Base-by-base conservation (phyloP, 2,888 invertebrate genomes). In the Apocheima hispidaria region DNA sequence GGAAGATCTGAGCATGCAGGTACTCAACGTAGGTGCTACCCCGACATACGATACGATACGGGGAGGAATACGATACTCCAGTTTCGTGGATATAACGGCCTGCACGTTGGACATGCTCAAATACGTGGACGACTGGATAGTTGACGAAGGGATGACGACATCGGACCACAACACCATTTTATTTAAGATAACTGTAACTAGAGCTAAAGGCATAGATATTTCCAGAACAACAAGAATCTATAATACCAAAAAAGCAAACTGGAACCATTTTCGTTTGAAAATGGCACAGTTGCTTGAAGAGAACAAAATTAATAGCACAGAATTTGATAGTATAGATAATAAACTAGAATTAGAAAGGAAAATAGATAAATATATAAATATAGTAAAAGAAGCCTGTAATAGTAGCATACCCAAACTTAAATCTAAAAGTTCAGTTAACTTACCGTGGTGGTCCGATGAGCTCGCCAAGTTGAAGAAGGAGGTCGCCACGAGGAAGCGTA, bases 371-470 rank as follows among this genome's bases (percentile, higher is more conserved):
- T n/a, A n/a, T n/a, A n/a, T n/a, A n/a, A n/a, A n/a, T n/a, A 16
- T 16, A 6, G 43, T 62, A 30, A 50, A 10, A 43, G 6, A 65
- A 41, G 4, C 61, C 16, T 40, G 57, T 9, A 46, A 30, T 2
- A 0, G 14, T 3, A 36, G n/a, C 0, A 64, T 66, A 30, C 62
- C 63, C n/a, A 0, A 46, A 12, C 23, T 36, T 12, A 6, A 55
- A 55, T 41, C 14, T 12, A n/a, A 43, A 46, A 16, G n/a, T 6
- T 40, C 4, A 38, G 14, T 46, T 50, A 58, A 43, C 54, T 18
- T 56, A 7, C 69, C 70, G 20, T 72, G 69, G 70, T 73, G 71
- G 73, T 41, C 61, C 49, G 48, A 57, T 0, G 60, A 69, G 14
- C 68, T 71, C 9, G 58, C 26, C 0, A 43, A 33, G 7, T 4